A percentile compares a stretch with the other conserved stretches of the same genome.
Conservation (phyloP, 2,888 invertebrate species). For the Acanthosepion esculentum region DNA sequence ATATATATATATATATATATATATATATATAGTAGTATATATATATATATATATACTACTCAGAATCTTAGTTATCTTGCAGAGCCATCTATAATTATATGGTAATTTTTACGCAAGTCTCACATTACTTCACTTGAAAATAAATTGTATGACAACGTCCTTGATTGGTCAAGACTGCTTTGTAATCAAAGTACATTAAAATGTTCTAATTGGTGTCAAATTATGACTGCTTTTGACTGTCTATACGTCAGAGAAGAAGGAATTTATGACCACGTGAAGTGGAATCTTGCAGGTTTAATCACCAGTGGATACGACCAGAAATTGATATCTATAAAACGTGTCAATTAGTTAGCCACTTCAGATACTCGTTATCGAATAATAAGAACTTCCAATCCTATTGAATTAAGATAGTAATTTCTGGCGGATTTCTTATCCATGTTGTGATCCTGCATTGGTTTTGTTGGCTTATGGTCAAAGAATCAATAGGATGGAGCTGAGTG, state of each 20-base stretch:
- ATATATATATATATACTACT: too few relatives aligned
- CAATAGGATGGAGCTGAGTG: not conserved
- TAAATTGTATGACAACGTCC: not conserved
- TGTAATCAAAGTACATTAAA: not conserved
- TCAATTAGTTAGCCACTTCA: not conserved
- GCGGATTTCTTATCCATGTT: not conserved
- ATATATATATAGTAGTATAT: too few relatives aligned
- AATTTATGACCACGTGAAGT: not conserved
- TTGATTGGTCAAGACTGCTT: not conserved
- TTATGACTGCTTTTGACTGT: not conserved
- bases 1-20: too few relatives aligned
- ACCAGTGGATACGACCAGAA: not conserved
- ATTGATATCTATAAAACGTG: not conserved
- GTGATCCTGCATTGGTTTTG: not conserved
- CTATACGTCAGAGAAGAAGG: not conserved
- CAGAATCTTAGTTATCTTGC: too few relatives aligned
- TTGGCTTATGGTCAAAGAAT: not conserved
- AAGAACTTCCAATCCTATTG: not conserved
- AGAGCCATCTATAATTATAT: too few relatives aligned
- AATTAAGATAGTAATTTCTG: not conserved
- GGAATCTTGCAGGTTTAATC: not conserved
- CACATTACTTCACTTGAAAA: not conserved
- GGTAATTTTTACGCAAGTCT: not conserved
- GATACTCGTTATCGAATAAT: not conserved
- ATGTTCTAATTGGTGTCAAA: not conserved